Base-by-base conservation (phyloP, 2,888 invertebrate species). In the Polylopha cassiicola region DNA sequence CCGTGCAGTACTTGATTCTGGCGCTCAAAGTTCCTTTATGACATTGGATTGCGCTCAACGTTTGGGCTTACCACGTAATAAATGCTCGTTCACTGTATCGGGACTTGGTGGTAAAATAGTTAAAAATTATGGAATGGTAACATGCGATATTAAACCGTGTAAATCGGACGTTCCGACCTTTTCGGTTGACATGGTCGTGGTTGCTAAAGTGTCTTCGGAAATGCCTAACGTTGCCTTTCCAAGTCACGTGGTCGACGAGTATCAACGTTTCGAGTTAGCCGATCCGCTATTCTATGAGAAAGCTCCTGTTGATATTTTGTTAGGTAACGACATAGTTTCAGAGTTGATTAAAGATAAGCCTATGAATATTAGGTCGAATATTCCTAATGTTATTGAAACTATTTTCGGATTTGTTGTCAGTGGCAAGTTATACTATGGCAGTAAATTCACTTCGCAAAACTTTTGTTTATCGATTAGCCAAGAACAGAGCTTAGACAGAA, bases 401-500 rank as follows among this genome's bases (percentile, higher is more conserved):
- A 17, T 17, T 4, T 17, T 17, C 5, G 17, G 17, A 4, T 17
- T 4, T 17, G 17, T 17, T 5, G 17, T 17, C 3, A 17, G 17
- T 17, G 17, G 17, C 3, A 17, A 17, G 5, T 5, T 17, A 17
- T 17, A 17, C 17, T 17, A 17, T 5, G 17, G 4, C 3, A 17
- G 5, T 17, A 17, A 17, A 4, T 17, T 5, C 17, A 17, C 17
- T 17, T 17, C 17, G 17, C 17, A 17, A 17, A 17, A 17, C 5
- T 17, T 17, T 4, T 5, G 5, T 17, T 5, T 17, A 15, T 4
- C 30, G 4, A 3, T 9, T 18, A 7, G 9, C 4, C 18, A 30
- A 7, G 24, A 32, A 5, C 16, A 22, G n/a, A 14, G 20, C 8
- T 11, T 37, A 18, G 26, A 34, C 8, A 17, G 9, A 34, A 17